Base-by-base conservation (phyloP, 1,140 invertebrate species). In the Cyphomyrmex costatus region DNA sequence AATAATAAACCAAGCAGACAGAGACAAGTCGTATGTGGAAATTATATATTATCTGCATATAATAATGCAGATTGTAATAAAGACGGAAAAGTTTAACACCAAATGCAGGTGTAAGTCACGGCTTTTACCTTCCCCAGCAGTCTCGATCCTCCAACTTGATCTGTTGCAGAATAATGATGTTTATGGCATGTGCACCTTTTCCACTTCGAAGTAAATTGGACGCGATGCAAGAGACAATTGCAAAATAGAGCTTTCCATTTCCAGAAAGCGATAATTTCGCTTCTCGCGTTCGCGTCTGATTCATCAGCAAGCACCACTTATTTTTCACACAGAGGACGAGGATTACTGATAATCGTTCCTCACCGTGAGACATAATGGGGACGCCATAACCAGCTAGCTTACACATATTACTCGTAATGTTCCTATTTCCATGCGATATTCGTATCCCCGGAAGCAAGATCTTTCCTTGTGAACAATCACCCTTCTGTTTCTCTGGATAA, bases 361-460 rank as follows among this genome's bases (percentile, higher is more conserved):
- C 51, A 0, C 33, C 5, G 79, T 61, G 42, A 61, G 8, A 84
- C 36, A 49, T 27, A 33, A 68, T 16, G n/a, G 51, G 36, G 5
- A 73, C 33, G 33, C 16, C 30, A 49, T 53, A 53, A 60, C 8
- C 53, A 42, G 8, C 36, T 79, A 42, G 5, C 53, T 36, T 74
- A 76, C 56, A 56, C 74, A 68, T 65, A 80, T 85, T 86, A 88
- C 63, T 87, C 70, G 61, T 89, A 86, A 92, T 85, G 90, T 92
- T 91, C 91, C 91, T 92, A 92, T 92, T 88, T 85, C 82, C 79
- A 91, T 65, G 53, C 70, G 27, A 70, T 82, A 85, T 68, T 73
- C 70, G 56, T 82, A 85, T 61, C 49, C 49, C 27, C 60, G 60
- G 56, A 86, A 53, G 21, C 24, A 30, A 60, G 76, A 77, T 78